Percentiles rank a stretch among this genome's conserved stretches.
Evolutionary conservation across 2,113 vertebrate species (phyloP).

Genomic region (Chaetura pelagica): DNA sequence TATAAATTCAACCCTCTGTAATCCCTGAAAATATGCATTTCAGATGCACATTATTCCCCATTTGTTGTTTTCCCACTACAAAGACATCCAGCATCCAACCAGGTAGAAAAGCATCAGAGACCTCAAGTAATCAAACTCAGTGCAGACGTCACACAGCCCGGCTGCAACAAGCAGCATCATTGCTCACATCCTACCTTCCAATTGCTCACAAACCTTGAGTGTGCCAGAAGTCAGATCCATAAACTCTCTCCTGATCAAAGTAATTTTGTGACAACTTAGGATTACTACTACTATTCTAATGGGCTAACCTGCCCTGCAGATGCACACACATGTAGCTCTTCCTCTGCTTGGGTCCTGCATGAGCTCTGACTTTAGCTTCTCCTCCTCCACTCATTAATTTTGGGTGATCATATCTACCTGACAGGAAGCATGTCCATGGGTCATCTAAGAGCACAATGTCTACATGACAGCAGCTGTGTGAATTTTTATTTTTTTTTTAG

Average conservation of each 20-base stretch:
- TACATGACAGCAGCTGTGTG: not conserved
- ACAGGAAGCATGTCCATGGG: not conserved
- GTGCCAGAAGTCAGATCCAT: not conserved
- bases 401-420: not conserved
- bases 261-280: not conserved
- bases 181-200: not conserved
- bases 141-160: not conserved
- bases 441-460: not conserved
- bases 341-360: not conserved
- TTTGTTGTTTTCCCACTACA: not conserved
- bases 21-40: not conserved
- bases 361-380: not conserved
- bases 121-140: not conserved
- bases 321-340: not conserved
- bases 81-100: not conserved
- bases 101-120: not conserved
- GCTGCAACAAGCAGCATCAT: not conserved
- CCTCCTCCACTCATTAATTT: not conserved
- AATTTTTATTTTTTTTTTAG: not conserved
- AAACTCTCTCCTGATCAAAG: not conserved
- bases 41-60: not conserved
- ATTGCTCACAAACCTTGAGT: not conserved
- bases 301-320: not conserved
- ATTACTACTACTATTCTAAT: not conserved
- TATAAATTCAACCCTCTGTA: not conserved